Percentiles rank a stretch among this genome's conserved stretches.
phyloP scores from a whole-genome alignment of 2,888 invertebrate species.

The Acleris emargana region DNA sequence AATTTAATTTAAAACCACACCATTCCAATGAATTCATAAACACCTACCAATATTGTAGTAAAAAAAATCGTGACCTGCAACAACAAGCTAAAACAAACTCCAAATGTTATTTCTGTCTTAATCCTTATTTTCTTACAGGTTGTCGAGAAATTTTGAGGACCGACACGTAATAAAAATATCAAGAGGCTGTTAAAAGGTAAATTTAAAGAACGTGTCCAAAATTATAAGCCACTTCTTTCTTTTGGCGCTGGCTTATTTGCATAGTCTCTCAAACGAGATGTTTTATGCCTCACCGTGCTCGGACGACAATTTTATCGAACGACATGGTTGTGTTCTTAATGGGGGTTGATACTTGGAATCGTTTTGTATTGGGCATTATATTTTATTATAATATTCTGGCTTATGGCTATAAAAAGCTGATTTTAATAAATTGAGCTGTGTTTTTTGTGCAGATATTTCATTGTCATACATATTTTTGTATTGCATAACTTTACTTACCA shows the following conservation, averaged over 20 bases:
- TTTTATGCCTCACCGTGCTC: constrained; percentile 19
- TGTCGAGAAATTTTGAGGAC: constrained; percentile 61
- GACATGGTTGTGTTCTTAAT: constrained; percentile 6
- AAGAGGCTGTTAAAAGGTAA: constrained; percentile 73
- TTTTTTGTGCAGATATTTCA: no score
- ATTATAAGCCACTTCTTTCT: constrained; percentile 62
- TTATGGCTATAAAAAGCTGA: no score
- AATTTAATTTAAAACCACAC: constrained; percentile 42
- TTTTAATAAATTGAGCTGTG: no score
- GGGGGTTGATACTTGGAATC: not conserved
- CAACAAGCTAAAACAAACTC: constrained; percentile 62
- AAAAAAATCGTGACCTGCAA: constrained; percentile 73
- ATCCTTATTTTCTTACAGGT: constrained; percentile 59
- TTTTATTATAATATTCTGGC: no score
- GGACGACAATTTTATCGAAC: constrained; percentile 13
- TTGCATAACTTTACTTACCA: no score
- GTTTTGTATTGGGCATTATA: not conserved
- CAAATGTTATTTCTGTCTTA: constrained; percentile 65
- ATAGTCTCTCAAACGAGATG: constrained; percentile 48
- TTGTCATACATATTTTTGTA: no score
- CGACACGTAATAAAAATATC: constrained; percentile 76
- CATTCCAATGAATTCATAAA: constrained; percentile 65
- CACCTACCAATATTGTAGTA: constrained; percentile 67
- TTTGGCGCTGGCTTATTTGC: constrained; percentile 57
- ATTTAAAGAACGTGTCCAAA: constrained; percentile 74